Conservation (phyloP, 2,113 vertebrate genomes). For the Gymnarchus niloticus region DNA sequence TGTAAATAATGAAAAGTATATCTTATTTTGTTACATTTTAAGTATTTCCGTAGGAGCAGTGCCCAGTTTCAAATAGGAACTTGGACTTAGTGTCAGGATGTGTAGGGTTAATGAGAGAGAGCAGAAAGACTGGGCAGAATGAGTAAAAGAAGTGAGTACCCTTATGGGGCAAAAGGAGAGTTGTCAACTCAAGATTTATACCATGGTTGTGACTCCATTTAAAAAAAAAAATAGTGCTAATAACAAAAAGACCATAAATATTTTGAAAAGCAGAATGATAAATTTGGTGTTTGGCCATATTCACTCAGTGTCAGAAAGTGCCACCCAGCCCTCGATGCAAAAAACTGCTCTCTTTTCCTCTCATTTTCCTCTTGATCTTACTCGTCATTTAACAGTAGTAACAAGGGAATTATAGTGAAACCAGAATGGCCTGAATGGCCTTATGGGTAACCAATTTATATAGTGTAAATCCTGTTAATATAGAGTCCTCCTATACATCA, state of each 20-base stretch:
- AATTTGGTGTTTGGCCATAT: conserved; percentile 76
- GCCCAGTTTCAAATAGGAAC: conserved; percentile 67
- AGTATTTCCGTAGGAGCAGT: not conserved
- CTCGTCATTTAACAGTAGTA: not conserved
- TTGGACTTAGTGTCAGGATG: conserved; percentile 62
- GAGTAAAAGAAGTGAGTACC: conserved; percentile 66
- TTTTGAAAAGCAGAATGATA: conserved; percentile 77
- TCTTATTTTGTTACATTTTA: not conserved
- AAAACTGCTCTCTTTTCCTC: not conserved
- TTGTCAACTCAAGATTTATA: conserved; percentile 90
- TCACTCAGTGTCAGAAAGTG: conserved; percentile 80
- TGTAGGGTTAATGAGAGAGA: conserved; percentile 94
- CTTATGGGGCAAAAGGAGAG: conserved; percentile 73
- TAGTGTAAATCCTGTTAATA: not conserved
- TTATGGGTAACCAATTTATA: not conserved
- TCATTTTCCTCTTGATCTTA: not conserved
- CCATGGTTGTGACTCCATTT: conserved; percentile 76
- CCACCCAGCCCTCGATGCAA: conserved; percentile 49
- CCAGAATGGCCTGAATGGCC: not conserved
- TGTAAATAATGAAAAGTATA: not conserved
- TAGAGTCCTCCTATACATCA: too few relatives aligned
- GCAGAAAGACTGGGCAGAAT: conserved; percentile 69
- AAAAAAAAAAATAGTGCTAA: conserved; percentile 90
- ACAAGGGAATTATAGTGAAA: not conserved
- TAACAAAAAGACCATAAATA: conserved; percentile 82